Conservation (phyloP, 1,140 invertebrate genomes). For the Plodia interpunctella region DNA sequence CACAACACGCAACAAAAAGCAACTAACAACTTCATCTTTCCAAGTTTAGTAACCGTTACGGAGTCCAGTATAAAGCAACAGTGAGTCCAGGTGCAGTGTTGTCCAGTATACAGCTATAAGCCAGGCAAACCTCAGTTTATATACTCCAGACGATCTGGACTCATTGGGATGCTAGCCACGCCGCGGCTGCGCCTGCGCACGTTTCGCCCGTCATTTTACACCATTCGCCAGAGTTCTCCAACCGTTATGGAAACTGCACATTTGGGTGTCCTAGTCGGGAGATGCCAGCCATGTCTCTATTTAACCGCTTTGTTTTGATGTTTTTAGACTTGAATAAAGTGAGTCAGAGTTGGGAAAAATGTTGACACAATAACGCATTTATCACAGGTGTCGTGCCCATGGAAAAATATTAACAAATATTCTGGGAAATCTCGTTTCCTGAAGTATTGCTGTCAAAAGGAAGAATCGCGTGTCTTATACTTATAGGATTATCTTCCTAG, state of each 20-base stretch:
- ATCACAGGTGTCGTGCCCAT: too few species aligned
- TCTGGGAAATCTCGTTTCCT: too few species aligned
- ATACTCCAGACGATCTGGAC: constrained; percentile 49
- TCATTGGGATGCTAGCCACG: constrained; percentile 63
- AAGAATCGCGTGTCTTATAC: too few species aligned
- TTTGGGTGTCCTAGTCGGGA: constrained; percentile 33
- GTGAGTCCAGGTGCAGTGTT: constrained; percentile 23
- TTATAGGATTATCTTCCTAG: too few species aligned
- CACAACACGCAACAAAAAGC: constrained; percentile 42
- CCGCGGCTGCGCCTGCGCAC: constrained; percentile 32
- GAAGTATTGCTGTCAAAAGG: too few species aligned
- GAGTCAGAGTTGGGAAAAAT: neutral
- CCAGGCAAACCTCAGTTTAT: constrained; percentile 42
- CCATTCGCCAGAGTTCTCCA: constrained; percentile 48
- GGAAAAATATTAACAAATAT: too few species aligned
- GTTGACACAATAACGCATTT: too few species aligned
- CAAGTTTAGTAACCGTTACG: too few species aligned
- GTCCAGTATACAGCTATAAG: constrained; percentile 37
- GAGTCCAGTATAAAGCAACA: constrained; percentile 21
- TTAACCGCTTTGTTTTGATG: constrained; percentile 31
- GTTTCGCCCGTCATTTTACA: constrained; percentile 48
- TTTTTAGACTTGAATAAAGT: constrained; percentile 10
- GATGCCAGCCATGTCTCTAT: constrained; percentile 40
- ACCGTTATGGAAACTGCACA: constrained; percentile 60
- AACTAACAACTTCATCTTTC: constrained; percentile 20